Evolutionary conservation across 2,888 invertebrate genomes (phyloP).

Genomic region (Agrilus biguttatus): DNA sequence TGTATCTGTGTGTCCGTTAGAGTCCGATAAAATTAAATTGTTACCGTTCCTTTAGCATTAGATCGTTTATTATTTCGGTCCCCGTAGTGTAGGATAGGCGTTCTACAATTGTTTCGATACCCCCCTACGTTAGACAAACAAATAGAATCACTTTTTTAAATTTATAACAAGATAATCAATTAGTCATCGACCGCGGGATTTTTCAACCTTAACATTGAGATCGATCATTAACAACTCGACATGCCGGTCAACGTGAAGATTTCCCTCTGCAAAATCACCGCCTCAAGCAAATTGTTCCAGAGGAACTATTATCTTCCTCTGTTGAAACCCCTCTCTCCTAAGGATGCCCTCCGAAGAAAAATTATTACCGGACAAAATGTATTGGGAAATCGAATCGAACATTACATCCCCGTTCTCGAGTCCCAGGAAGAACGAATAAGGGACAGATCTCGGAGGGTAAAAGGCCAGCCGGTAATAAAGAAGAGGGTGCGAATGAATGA

Average conservation of each 20-base stretch:
- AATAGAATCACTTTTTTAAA: too few species aligned
- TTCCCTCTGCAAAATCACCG: conserved; percentile 63
- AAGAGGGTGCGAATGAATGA: conserved; percentile 22
- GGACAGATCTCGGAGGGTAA: conserved; percentile 21
- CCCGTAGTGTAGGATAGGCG: too few species aligned
- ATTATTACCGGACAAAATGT: conserved; percentile 63
- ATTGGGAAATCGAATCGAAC: conserved; percentile 39
- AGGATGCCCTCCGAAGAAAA: conserved; percentile 65
- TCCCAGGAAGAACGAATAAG: conserved; percentile 24
- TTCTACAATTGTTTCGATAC: too few species aligned
- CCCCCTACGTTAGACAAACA: too few species aligned
- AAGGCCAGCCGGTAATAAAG: conserved; percentile 26
- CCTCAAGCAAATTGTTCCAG: conserved; percentile 62
- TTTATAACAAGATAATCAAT: conserved; percentile 1
- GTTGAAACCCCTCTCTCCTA: conserved; percentile 64
- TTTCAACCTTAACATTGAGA: not conserved
- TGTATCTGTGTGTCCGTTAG: too few species aligned
- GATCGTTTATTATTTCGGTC: too few species aligned
- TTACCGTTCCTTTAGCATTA: too few species aligned
- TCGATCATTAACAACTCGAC: not conserved
- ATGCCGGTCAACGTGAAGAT: conserved; percentile 30
- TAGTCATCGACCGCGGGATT: not conserved
- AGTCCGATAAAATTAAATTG: too few species aligned
- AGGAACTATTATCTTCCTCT: conserved; percentile 72
- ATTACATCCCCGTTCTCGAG: conserved; percentile 63